Evolutionary conservation across 1,140 invertebrate genomes (phyloP).

Genomic region (Cyphomyrmex costatus): DNA sequence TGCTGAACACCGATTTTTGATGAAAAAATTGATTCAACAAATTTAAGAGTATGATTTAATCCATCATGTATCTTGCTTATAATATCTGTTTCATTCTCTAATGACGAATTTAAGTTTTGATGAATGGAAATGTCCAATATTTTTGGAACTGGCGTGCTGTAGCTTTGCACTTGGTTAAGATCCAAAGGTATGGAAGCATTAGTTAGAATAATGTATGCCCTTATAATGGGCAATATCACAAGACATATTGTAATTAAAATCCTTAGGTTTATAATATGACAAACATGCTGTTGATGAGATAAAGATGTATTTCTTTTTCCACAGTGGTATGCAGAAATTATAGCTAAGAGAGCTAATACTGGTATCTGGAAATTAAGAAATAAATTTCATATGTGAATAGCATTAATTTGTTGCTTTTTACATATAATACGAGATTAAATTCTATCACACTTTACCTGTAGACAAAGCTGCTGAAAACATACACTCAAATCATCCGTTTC

Average conservation of each 20-base stretch:
- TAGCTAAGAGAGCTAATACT: conserved; percentile 90
- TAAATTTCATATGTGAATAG: conserved; percentile 25
- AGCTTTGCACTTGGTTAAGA: conserved; percentile 19
- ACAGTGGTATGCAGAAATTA: conserved; percentile 92
- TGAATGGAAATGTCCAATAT: background rate
- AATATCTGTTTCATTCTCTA: conserved; percentile 38
- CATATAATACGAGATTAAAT: conserved; percentile 40
- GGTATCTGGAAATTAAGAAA: conserved; percentile 88
- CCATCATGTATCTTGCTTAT: conserved; percentile 61
- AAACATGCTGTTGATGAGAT: conserved; percentile 87
- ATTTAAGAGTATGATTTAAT: conserved; percentile 65
- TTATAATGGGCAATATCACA: conserved; percentile 89
- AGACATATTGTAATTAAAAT: conserved; percentile 89
- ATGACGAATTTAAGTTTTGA: conserved; percentile 10
- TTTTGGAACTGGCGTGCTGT: background rate
- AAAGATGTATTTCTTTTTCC: conserved; percentile 89
- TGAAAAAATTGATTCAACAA: conserved; percentile 67
- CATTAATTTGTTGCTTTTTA: background rate
- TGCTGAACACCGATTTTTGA: conserved; percentile 18
- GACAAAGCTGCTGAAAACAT: conserved; percentile 93
- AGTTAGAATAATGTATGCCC: conserved; percentile 88
- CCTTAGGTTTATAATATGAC: conserved; percentile 89
- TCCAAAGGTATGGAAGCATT: conserved; percentile 75
- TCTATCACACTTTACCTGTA: conserved; percentile 86
- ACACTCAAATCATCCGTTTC: conserved; percentile 91